Conservation (phyloP, 1,140 invertebrate species). For the Aphaenogaster rudis region DNA sequence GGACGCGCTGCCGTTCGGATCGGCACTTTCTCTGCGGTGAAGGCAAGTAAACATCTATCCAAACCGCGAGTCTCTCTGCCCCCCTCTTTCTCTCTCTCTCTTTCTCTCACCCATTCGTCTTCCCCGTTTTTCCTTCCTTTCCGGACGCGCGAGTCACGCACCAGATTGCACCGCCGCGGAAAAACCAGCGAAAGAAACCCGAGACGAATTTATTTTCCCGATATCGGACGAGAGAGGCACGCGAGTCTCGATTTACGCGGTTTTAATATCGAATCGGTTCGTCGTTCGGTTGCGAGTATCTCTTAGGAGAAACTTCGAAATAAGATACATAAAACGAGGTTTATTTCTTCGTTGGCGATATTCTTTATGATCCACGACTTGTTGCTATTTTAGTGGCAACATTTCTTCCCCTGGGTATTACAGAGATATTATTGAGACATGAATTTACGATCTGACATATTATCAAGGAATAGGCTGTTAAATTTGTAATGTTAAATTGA, state of each 20-base stretch:
- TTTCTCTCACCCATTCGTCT: background rate
- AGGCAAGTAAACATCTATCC: conserved; percentile 64
- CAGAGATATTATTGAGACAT: background rate
- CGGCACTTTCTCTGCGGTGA: conserved; percentile 81
- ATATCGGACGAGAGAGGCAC: background rate
- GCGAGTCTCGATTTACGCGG: conserved; percentile 31
- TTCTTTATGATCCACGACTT: background rate
- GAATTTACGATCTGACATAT: background rate
- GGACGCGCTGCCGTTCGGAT: conserved; percentile 39
- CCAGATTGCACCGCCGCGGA: background rate
- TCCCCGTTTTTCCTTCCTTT: conserved; percentile 7
- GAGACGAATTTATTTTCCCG: conserved; percentile 23
- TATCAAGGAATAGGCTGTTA: background rate
- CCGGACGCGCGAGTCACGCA: conserved; percentile 4
- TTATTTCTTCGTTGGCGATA: background rate
- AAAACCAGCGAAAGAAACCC: conserved; percentile 36
- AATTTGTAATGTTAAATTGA: too few relatives aligned
- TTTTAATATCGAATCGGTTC: conserved; percentile 17
- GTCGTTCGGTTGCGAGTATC: background rate
- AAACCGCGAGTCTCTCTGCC: conserved; percentile 45
- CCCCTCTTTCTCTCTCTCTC: conserved; percentile 13
- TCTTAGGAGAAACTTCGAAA: background rate
- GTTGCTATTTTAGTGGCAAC: background rate
- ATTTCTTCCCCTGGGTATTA: background rate
- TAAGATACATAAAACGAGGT: conserved; percentile 2